Base-by-base conservation (phyloP, 2,888 invertebrate species). In the Acanthoscelides obtectus region DNA sequence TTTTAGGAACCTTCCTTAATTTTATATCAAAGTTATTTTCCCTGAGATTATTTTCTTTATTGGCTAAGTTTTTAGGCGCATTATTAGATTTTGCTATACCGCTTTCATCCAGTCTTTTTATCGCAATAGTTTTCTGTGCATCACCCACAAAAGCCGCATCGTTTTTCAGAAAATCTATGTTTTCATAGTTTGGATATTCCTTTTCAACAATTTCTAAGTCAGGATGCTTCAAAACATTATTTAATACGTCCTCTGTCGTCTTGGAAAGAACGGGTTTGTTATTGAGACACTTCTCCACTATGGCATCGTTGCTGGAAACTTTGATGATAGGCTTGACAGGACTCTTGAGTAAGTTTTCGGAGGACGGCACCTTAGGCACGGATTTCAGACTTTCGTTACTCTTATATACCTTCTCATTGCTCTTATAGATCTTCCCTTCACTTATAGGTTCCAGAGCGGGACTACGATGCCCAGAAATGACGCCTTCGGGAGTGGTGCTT, bases 401-500 rank as follows among this genome's bases (percentile, higher is more conserved):
- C n/a, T 76, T 72, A 19, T 73, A 73, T 20, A 69, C 25, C 68
- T 68, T 72, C 20, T 77, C 75, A 8, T 22, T 70, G 71, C 75
- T 74, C 22, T 72, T 71, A 71, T 71, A 69, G 1, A 74, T 71
- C 64, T 76, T 78, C 1, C 88, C 88, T 78, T 89, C 89, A 63
- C 84, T 85, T n/a, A 89, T 89, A 0, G 88, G 88, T 73, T 86
- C 87, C 22, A 89, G 81, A 25, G 88, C 87, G 0, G 88, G 88
- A 72, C 85, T 86, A 5, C 84, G 77, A 72, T 84, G 84, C 0
- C 85, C 85, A 0, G 84, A 82, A 0, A 86, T 85, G n/a, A 88
- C 81, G 6, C 87, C 87, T 79, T 88, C 90, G 8, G 89, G 90
- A 22, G 90, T 89, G 71, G 87, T 89, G 69, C 88, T 89, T 68